phyloP scores from a whole-genome alignment of 2,113 vertebrate genomes.

The Nothobranchius kuhntae region DNA sequence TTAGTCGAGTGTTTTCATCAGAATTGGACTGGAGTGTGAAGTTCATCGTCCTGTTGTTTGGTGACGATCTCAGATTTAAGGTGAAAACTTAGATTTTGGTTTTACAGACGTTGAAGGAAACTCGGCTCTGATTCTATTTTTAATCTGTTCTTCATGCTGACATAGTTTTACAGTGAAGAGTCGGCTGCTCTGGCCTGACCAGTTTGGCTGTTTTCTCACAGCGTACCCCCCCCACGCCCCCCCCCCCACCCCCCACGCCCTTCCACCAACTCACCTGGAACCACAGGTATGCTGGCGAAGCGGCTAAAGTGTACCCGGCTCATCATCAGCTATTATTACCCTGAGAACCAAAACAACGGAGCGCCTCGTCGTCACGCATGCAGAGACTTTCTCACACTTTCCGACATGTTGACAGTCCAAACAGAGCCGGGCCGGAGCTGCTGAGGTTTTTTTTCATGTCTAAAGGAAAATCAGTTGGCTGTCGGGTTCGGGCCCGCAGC shows the following conservation, averaged over 20 bases:
- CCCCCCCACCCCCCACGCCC: not conserved
- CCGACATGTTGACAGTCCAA: conserved; percentile 78
- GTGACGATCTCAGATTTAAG: conserved; percentile 2
- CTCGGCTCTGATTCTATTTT: not conserved
- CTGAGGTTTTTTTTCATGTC: conserved; percentile 39
- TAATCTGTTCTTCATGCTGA: conserved; percentile 2
- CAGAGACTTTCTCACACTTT: conserved; percentile 74
- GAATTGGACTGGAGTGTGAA: conserved; percentile 31
- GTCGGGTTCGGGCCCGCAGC: conserved; percentile 57
- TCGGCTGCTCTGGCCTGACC: conserved; percentile 1
- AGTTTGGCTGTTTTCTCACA: conserved; percentile 1
- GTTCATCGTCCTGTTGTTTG: conserved; percentile 17
- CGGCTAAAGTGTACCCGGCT: conserved; percentile 32
- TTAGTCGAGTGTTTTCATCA: conserved; percentile 40
- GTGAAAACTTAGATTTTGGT: conserved; percentile 11
- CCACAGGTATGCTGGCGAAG: conserved; percentile 43
- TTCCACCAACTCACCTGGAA: not conserved
- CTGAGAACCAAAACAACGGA: conserved; percentile 74
- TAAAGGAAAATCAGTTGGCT: conserved; percentile 23
- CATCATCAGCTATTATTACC: conserved; percentile 61
- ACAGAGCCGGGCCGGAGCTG: conserved; percentile 56
- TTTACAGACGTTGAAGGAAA: conserved; percentile 19
- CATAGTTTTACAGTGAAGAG: not conserved
- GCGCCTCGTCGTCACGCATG: conserved; percentile 21
- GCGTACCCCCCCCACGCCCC: not conserved